Evolutionary conservation across 2,888 invertebrate genomes (phyloP).

Genomic region (Tenodera sinensis): DNA sequence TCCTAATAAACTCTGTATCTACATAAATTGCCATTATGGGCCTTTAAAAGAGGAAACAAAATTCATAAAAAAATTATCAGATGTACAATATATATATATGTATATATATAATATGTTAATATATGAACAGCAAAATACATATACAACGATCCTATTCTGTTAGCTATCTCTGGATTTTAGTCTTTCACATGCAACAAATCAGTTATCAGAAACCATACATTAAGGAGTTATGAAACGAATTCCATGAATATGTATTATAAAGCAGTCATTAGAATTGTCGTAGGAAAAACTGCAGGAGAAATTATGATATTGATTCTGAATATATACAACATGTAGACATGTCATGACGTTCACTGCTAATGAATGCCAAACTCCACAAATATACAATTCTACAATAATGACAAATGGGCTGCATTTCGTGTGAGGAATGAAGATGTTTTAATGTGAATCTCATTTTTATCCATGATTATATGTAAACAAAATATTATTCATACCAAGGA

Average conservation of each 20-base stretch:
- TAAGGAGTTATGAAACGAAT: background rate
- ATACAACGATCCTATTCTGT: constrained; percentile 3
- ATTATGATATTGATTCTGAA: background rate
- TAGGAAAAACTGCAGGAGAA: background rate
- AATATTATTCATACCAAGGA: background rate
- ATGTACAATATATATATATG: constrained; percentile 3
- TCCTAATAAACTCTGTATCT: background rate
- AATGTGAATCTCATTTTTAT: background rate
- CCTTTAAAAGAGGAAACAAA: background rate
- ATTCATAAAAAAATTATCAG: background rate
- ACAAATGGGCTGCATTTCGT: background rate
- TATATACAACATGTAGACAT: background rate
- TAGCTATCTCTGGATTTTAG: background rate
- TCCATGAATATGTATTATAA: background rate
- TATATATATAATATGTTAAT: constrained; percentile 9
- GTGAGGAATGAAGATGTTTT: background rate
- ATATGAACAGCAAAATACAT: constrained; percentile 2
- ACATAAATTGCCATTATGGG: background rate
- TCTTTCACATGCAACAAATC: background rate
- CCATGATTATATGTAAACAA: background rate
- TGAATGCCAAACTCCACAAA: background rate
- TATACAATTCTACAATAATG: background rate
- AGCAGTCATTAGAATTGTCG: background rate
- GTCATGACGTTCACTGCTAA: background rate
- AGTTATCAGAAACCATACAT: constrained; percentile 6